phyloP scores from a whole-genome alignment of 1,140 invertebrate genomes.

The Cecropterus lyciades region DNA sequence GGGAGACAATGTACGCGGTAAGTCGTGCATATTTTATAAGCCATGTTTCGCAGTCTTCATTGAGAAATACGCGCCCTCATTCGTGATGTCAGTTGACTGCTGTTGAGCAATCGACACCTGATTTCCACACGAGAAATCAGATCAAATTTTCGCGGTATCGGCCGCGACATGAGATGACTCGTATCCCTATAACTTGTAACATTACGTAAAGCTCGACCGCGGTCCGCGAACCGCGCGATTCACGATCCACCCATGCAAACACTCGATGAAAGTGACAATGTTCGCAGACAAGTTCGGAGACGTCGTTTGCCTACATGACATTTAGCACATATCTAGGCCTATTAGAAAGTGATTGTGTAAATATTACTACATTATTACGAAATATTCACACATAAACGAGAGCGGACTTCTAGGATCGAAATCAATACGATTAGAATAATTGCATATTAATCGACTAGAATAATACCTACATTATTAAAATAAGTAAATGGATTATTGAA shows the following conservation, averaged over 20 bases:
- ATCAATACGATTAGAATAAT: background rate
- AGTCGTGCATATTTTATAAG: conserved; percentile 79
- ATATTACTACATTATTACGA: conserved; percentile 47
- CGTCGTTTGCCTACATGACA: conserved; percentile 15
- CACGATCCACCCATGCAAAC: conserved; percentile 57
- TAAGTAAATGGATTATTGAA: too few species aligned
- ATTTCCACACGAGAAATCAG: conserved; percentile 78
- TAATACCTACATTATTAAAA: too few species aligned
- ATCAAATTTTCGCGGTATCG: conserved; percentile 64
- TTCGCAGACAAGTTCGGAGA: conserved; percentile 50
- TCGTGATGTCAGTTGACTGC: conserved; percentile 74
- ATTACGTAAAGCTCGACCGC: conserved; percentile 58
- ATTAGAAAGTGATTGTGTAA: conserved; percentile 65
- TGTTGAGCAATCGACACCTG: conserved; percentile 74
- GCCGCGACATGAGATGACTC: conserved; percentile 36
- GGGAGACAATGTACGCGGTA: conserved; percentile 59
- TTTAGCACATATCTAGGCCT: conserved; percentile 34
- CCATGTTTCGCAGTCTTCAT: conserved; percentile 77
- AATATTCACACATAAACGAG: conserved; percentile 39
- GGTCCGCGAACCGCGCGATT: conserved; percentile 39
- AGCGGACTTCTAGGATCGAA: background rate
- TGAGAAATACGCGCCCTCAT: conserved; percentile 79
- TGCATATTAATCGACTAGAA: too few species aligned
- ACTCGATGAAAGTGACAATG: conserved; percentile 66
- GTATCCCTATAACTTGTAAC: conserved; percentile 37